Percentiles rank a stretch among this genome's conserved stretches.
These are phyloP conservation scores for Diploscapter pachys DNA, from an alignment of 1,140 invertebrate species.

Conservation along the genomic window DNA sequence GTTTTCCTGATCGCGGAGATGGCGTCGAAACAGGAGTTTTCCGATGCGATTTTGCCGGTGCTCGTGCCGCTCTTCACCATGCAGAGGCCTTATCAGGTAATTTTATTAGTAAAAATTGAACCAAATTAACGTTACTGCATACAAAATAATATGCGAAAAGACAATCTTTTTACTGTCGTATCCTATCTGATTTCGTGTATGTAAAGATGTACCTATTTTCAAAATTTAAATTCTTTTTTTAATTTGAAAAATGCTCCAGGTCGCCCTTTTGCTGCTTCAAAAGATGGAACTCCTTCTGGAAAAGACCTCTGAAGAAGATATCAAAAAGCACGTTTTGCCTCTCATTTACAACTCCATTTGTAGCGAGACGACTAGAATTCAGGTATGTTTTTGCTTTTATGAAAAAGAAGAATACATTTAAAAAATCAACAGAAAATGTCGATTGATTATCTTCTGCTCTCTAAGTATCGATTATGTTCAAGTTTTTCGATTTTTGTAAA, in stretches of 20 bases:
- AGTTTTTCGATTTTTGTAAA: too few species aligned
- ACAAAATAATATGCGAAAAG: too few species aligned
- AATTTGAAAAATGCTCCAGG: conserved; percentile 63
- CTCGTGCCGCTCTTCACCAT: conserved; percentile 84
- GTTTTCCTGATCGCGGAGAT: conserved; percentile 81
- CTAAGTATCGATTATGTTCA: too few species aligned
- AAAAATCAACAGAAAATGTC: too few species aligned
- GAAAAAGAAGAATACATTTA: conserved; percentile 47
- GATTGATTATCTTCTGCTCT: too few species aligned
- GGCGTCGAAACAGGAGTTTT: conserved; percentile 68
- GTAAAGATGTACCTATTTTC: too few species aligned
- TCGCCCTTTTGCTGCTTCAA: conserved; percentile 86
- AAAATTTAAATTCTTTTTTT: conserved; percentile 9
- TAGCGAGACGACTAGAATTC: conserved; percentile 76
- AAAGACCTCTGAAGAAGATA: conserved; percentile 79
- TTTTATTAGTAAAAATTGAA: not conserved
- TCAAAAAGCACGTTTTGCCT: conserved; percentile 84
- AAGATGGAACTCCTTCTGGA: conserved; percentile 87
- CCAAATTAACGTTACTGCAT: too few species aligned
- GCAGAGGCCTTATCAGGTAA: conserved; percentile 83
- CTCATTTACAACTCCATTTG: conserved; percentile 85
- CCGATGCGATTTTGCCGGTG: conserved; percentile 75
- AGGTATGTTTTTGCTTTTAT: conserved; percentile 60
- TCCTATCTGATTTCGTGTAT: too few species aligned
- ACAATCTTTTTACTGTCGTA: too few species aligned